phyloP scores from a whole-genome alignment of 2,797 vertebrate species.

The Gobionotothen gibberifrons region DNA sequence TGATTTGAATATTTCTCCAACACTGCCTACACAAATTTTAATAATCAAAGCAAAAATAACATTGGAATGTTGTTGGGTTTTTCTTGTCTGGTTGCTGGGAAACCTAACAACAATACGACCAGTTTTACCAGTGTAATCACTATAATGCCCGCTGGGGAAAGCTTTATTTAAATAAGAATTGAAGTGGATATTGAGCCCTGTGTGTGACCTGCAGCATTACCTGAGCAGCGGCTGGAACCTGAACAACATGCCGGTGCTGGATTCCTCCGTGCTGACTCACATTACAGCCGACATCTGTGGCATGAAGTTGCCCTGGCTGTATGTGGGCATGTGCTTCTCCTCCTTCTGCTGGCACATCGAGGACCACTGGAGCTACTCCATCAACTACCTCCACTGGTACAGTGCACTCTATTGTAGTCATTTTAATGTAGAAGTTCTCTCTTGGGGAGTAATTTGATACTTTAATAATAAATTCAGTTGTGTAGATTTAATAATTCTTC shows the following conservation, averaged over 20 bases:
- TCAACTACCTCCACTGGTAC: constrained; percentile 98
- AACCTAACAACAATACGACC: neutral
- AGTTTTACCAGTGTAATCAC: neutral
- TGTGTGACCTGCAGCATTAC: constrained; percentile 88
- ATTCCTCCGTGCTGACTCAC: constrained; percentile 95
- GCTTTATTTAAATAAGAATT: constrained; percentile 13
- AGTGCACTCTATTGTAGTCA: neutral
- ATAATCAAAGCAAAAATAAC: neutral
- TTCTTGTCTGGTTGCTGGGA: neutral
- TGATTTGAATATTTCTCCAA: too few species aligned
- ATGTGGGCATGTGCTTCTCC: constrained; percentile 99
- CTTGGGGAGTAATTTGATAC: neutral
- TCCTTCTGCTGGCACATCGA: constrained; percentile 99
- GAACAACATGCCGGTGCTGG: constrained; percentile 99
- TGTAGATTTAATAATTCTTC: neutral
- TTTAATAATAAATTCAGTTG: neutral
- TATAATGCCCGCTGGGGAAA: neutral
- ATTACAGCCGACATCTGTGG: constrained; percentile 98
- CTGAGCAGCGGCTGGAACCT: constrained; percentile 97
- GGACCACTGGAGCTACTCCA: constrained; percentile 99
- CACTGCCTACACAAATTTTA: neutral
- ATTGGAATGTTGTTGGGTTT: neutral
- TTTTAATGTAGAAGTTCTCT: neutral
- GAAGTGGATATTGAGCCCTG: constrained; percentile 33
- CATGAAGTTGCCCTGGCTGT: constrained; percentile 98